Base-by-base conservation (phyloP, 2,888 invertebrate genomes). In the Euclidia mi region DNA sequence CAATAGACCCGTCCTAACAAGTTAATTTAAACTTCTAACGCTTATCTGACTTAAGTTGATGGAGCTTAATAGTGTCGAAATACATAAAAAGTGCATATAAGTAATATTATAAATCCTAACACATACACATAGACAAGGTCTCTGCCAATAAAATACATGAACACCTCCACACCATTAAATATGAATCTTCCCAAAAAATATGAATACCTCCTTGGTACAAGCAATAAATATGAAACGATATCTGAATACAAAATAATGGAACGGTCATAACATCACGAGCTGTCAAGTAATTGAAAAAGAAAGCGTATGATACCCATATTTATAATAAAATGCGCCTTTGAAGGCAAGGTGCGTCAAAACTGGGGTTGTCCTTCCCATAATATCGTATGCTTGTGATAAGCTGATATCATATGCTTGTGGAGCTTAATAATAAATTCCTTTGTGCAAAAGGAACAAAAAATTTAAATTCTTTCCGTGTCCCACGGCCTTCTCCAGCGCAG, bases 1-100 rank as follows among this genome's bases (percentile, higher is more conserved):
- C 34, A 34, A 14, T 34, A 34, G 34, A 34, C 34, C 34, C 34
- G 14, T 14, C 14, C 34, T 34, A 34, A 34, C 34, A 88, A 90
- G 89, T 87, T 90, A 92, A 90, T 91, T 91, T 89, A 89, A 90
- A 90, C 89, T 91, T 90, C 81, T 79, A 83, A 82, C 79, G 87
- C 81, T 88, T 82, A 88, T 85, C 87, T 82, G 83, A 25, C 81
- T 88, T 85, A 84, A 74, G 71, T 79, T 84, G 83, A 85, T 80
- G 82, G 77, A 80, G 81, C 79, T 82, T 84, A 78, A 82, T 84
- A 25, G 20, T 25, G 82, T 83, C 76, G 74, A 80, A 85, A 84
- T 25, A 25, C 11, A 3, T 11, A 9, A 11, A 9, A 1, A 31
- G n/a, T 11, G 11, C 2, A 9, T 31, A 14, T 14, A 14, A 1